Evolutionary conservation across 2,888 invertebrate genomes (phyloP).

Genomic region (Lochmaea crataegi): DNA sequence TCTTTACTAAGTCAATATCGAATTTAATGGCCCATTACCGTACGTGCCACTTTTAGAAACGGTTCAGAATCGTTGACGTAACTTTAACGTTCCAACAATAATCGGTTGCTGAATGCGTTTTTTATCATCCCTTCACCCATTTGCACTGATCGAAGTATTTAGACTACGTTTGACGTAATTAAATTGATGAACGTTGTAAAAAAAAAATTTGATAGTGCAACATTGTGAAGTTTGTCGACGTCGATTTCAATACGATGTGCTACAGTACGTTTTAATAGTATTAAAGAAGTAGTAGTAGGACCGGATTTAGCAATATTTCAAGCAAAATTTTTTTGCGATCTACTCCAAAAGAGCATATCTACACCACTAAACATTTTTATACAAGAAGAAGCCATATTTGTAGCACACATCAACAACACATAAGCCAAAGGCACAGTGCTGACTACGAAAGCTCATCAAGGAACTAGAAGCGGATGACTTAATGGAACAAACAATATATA

Average conservation of each 20-base stretch:
- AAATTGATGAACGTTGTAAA: conserved; percentile 3
- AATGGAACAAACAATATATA: too few species aligned
- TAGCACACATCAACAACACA: too few species aligned
- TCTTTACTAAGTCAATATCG: conserved; percentile 1
- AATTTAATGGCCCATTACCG: conserved; percentile 15
- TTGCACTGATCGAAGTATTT: conserved; percentile 3
- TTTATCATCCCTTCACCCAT: conserved; percentile 4
- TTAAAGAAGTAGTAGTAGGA: not conserved
- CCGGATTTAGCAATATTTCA: not conserved
- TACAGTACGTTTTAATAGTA: not conserved
- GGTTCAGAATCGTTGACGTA: not conserved
- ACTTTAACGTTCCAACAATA: not conserved
- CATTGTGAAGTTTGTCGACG: not conserved
- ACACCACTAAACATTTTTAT: too few species aligned
- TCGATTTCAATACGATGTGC: not conserved
- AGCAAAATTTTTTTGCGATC: not conserved
- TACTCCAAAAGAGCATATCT: too few species aligned
- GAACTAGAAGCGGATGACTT: too few species aligned
- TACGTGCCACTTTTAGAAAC: conserved; percentile 7
- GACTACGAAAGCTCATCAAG: too few species aligned
- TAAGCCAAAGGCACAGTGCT: too few species aligned
- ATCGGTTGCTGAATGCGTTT: conserved; percentile 3
- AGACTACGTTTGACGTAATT: not conserved
- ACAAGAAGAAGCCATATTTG: too few species aligned
- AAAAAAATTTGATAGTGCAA: not conserved